Percentiles rank a stretch among this genome's conserved stretches.
Conservation (phyloP, 2,888 invertebrate species). For the Mellilla xanthometata region DNA sequence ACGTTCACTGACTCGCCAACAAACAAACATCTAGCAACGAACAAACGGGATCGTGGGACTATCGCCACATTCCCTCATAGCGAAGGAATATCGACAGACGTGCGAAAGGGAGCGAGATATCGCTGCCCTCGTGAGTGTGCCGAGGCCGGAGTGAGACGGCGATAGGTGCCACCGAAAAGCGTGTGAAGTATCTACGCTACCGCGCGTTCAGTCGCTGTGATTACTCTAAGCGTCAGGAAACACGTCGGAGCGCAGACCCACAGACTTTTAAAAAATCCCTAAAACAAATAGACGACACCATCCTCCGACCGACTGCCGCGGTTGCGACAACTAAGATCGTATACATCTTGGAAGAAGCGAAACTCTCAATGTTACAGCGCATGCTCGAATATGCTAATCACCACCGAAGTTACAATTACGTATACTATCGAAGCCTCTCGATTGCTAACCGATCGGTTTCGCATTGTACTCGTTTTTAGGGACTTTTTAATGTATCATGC, state of each 20-base stretch:
- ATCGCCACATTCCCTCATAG: background rate
- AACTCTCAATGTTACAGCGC: conserved; percentile 79
- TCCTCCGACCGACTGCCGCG: conserved; percentile 78
- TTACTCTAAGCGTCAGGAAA: no score
- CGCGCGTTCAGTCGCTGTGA: no score
- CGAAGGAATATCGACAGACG: background rate
- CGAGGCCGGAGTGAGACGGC: conserved; percentile 1
- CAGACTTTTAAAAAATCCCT: conserved; percentile 39
- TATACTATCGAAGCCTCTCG: conserved; percentile 60
- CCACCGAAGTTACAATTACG: conserved; percentile 61
- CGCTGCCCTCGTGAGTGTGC: conserved; percentile 1
- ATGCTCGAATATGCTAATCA: conserved; percentile 74
- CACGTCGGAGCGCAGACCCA: conserved; percentile 55
- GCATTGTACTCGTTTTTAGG: conserved; percentile 51
- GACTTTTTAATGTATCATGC: conserved; percentile 57
- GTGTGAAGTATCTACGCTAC: conserved; percentile 7
- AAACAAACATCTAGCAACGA: conserved; percentile 1
- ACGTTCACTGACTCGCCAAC: background rate
- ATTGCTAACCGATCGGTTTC: conserved; percentile 46
- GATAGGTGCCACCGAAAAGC: conserved; percentile 8
- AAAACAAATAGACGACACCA: conserved; percentile 65
- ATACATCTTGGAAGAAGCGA: conserved; percentile 68
- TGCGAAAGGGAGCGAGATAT: conserved; percentile 7
- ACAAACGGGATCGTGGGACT: conserved; percentile 1
- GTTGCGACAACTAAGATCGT: conserved; percentile 46